Percentiles rank a stretch among this genome's conserved stretches.
Evolutionary conservation across 2,888 invertebrate genomes (phyloP).

Genomic region (Eledone cirrhosa): DNA sequence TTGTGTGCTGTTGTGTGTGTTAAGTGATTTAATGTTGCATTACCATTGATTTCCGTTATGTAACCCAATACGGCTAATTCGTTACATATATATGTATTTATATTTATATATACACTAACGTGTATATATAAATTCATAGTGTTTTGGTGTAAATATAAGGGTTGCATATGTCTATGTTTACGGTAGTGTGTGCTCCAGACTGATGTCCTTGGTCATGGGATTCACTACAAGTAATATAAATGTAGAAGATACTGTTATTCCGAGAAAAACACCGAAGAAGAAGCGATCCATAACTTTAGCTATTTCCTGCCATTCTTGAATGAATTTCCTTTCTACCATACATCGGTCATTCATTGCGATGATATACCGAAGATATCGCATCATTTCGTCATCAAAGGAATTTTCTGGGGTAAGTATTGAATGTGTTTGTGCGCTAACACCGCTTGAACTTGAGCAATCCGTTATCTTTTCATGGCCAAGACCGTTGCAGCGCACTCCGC

Average conservation of each 20-base stretch:
- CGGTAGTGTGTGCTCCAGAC: slow-evolving; percentile 36
- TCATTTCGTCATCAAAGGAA: slow-evolving; percentile 50
- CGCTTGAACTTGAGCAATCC: background rate
- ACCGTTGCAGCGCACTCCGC: slow-evolving; percentile 30
- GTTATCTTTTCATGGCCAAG: slow-evolving; percentile 27
- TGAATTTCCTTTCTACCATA: slow-evolving; percentile 45
- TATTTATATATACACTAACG: too few relatives aligned
- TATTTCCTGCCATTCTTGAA: slow-evolving; percentile 66
- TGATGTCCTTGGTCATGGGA: slow-evolving; percentile 61
- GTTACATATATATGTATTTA: too few relatives aligned
- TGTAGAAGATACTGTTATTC: slow-evolving; percentile 68
- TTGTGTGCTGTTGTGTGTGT: too few relatives aligned
- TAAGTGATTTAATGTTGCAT: too few relatives aligned
- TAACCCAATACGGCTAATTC: too few relatives aligned
- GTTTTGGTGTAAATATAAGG: too few relatives aligned
- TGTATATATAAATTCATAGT: too few relatives aligned
- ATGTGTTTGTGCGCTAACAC: background rate
- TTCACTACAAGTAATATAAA: slow-evolving; percentile 68
- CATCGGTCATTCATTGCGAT: slow-evolving; percentile 52
- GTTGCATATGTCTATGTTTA: too few relatives aligned
- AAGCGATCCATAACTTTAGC: slow-evolving; percentile 70
- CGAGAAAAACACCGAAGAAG: slow-evolving; percentile 70
- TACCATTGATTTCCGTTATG: too few relatives aligned
- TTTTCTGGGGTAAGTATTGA: slow-evolving; percentile 4
- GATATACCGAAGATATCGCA: slow-evolving; percentile 53